Evolutionary conservation across 2,888 invertebrate species (phyloP).

Genomic region (Drosophila tanythrix): DNA sequence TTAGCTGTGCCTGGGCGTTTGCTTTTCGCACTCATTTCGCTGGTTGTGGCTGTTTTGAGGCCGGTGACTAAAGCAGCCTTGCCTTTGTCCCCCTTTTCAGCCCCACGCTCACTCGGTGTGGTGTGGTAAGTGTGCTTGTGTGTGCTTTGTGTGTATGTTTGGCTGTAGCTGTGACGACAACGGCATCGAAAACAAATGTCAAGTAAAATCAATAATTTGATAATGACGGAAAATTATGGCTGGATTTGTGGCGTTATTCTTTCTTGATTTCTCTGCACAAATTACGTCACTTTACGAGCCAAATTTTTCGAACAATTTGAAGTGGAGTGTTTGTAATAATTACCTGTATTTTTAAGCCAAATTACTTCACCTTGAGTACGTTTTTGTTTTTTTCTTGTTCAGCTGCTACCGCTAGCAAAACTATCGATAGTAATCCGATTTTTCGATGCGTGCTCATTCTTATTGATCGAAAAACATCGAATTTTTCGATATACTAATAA

Average conservation of each 20-base stretch:
- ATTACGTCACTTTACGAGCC: slow-evolving; percentile 32
- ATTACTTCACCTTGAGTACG: slow-evolving; percentile 74
- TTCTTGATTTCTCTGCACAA: not conserved
- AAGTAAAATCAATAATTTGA: slow-evolving; percentile 71
- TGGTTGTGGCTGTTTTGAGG: slow-evolving; percentile 34
- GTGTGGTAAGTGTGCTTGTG: not conserved
- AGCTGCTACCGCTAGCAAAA: slow-evolving; percentile 51
- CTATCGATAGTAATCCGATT: slow-evolving; percentile 31
- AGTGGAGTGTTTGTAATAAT: slow-evolving; percentile 40
- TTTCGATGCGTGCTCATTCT: not conserved
- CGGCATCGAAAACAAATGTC: slow-evolving; percentile 61
- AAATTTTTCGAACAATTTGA: slow-evolving; percentile 15
- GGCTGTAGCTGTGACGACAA: slow-evolving; percentile 68
- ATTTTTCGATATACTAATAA: not conserved
- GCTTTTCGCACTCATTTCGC: slow-evolving; percentile 80
- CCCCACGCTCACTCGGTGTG: slow-evolving; percentile 20
- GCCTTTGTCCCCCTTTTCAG: slow-evolving; percentile 43
- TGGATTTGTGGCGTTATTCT: slow-evolving; percentile 5
- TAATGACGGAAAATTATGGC: slow-evolving; percentile 23
- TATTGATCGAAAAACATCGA: slow-evolving; percentile 27
- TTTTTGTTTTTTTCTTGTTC: slow-evolving; percentile 60
- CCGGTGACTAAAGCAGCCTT: slow-evolving; percentile 68
- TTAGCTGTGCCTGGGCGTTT: slow-evolving; percentile 80
- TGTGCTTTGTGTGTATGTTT: slow-evolving; percentile 22
- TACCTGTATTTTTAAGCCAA: slow-evolving; percentile 71